Conservation (phyloP, 2,797 vertebrate species). For the Mormyrus hasselquistii region DNA sequence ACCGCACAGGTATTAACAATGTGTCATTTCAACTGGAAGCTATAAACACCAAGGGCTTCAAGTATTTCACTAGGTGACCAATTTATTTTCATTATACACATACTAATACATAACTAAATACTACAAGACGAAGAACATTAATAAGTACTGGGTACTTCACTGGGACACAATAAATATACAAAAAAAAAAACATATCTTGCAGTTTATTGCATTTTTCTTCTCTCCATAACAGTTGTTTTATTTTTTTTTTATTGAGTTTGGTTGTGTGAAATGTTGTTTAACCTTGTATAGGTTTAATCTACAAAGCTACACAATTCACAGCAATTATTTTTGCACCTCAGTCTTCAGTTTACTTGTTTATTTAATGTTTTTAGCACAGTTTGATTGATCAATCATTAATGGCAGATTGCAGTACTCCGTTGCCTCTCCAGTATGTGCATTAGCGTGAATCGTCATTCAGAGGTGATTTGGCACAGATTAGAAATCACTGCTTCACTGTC, state of each 20-base stretch:
- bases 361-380: background rate
- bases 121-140: background rate
- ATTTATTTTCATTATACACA: background rate
- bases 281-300: background rate
- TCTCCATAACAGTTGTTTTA: background rate
- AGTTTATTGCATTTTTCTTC: background rate
- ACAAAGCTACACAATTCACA: too few relatives aligned
- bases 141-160: background rate
- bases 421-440: background rate
- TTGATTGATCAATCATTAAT: constrained; percentile 9
- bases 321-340: background rate
- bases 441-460: background rate
- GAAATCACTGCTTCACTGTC: background rate
- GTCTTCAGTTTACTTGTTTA: background rate
- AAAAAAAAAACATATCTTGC: background rate
- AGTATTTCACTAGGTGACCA: background rate
- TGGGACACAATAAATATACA: background rate
- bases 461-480: constrained; percentile 15
- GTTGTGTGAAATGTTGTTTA: background rate
- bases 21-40: background rate
- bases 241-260: background rate
- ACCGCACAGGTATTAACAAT: background rate
- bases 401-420: background rate
- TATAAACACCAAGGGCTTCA: background rate
- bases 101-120: background rate